phyloP scores from a whole-genome alignment of 2,797 vertebrate genomes.

The Amniataba percoides region DNA sequence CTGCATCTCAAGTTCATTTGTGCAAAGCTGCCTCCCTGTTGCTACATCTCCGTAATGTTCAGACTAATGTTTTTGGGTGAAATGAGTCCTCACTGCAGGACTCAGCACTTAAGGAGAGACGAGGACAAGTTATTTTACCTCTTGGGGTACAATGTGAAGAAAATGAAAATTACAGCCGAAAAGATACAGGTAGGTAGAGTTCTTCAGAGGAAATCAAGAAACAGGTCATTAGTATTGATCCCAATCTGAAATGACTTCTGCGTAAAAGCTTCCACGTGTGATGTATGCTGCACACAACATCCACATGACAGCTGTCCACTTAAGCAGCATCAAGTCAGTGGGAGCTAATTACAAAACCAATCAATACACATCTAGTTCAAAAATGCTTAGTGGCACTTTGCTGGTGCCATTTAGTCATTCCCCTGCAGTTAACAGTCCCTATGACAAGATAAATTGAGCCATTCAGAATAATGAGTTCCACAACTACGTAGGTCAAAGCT shows the following conservation, averaged over 20 bases:
- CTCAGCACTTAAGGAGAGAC: conserved; percentile 26
- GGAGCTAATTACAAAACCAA: conserved; percentile 44
- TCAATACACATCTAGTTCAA: conserved; percentile 40
- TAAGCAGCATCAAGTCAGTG: conserved; percentile 24
- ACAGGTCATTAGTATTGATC: conserved; percentile 10
- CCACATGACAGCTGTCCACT: conserved; percentile 5
- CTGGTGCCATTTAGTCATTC: conserved; percentile 29
- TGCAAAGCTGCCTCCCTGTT: conserved; percentile 49
- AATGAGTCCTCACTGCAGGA: conserved; percentile 52
- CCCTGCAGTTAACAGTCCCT: conserved; percentile 33
- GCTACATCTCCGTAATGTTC: conserved; percentile 29
- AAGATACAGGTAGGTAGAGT: neutral
- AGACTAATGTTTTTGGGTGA: conserved; percentile 38
- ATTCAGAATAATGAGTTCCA: conserved; percentile 61
- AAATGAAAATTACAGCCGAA: neutral
- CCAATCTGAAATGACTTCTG: neutral
- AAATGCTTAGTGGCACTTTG: conserved; percentile 50
- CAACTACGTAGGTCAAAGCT: conserved; percentile 63
- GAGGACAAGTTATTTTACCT: conserved; percentile 48
- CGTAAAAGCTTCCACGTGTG: conserved; percentile 10
- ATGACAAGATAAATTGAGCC: conserved; percentile 59
- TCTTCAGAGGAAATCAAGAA: neutral
- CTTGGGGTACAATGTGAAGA: conserved; percentile 16
- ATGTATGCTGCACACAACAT: neutral
- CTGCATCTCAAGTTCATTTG: conserved; percentile 49